A percentile compares a stretch with the other conserved stretches of the same genome.
These are phyloP conservation scores for Phocides pigmalion DNA, from an alignment of 1,140 invertebrate genomes.

Conservation along the genomic window DNA sequence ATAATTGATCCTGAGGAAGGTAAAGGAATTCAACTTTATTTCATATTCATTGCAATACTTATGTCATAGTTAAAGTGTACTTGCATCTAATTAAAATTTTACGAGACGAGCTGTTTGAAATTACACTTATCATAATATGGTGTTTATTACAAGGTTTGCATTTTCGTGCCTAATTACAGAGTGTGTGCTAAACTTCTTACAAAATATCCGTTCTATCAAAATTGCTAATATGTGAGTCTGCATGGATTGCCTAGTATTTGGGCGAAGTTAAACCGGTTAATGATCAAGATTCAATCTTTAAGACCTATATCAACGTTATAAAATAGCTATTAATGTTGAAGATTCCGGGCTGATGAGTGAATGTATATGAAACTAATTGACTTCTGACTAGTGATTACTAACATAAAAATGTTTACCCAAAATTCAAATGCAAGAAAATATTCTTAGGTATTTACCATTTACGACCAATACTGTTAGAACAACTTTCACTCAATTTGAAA, in stretches of 20 bases:
- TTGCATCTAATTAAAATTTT: slow-evolving; percentile 8
- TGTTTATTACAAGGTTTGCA: slow-evolving; percentile 25
- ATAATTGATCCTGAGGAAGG: no score
- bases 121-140: slow-evolving; percentile 24
- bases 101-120: slow-evolving; percentile 10
- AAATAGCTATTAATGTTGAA: no score
- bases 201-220: slow-evolving; percentile 31
- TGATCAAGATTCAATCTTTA: slow-evolving; percentile 2
- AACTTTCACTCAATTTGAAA: no score
- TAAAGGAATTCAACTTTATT: no score
- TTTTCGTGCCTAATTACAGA: slow-evolving; percentile 31
- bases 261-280: not conserved
- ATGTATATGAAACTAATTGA: no score
- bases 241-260: slow-evolving; percentile 11
- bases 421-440: no score
- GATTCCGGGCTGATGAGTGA: no score
- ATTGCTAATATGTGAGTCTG: slow-evolving; percentile 19
- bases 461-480: no score
- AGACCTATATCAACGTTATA: slow-evolving; percentile 1
- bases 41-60: no score
- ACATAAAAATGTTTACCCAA: no score
- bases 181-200: slow-evolving; percentile 27
- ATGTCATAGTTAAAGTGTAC: not conserved
- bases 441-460: no score
- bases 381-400: no score